Base-by-base conservation (phyloP, 2,113 vertebrate species). In the Circaetus gallicus region DNA sequence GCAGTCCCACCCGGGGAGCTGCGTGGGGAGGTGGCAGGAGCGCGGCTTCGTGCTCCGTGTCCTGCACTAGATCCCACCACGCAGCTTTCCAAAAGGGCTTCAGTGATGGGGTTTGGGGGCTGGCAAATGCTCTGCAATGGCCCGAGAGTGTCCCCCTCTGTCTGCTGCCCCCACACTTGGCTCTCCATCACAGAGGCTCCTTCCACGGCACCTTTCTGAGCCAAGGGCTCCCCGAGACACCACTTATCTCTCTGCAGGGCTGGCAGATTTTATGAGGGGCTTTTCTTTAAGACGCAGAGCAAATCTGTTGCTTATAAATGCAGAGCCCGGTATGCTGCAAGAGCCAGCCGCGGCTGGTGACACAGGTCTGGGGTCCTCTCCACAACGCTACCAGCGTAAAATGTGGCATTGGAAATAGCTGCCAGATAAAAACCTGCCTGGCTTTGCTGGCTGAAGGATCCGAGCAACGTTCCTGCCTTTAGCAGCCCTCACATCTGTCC, bases 151-250 rank as follows among this genome's bases (percentile, higher is more conserved):
- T 73, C 77, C 81, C 21, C 11, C 34, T 70, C 34, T 50, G 36
- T 52, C 0, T 2, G 29, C 31, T 0, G 0, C 34, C 40, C 67
- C 63, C 6, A 3, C 13, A 0, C 58, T 63, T 50, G 62, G 69
- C 62, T 87, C 67, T 67, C 38, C 62, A 62, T 49, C 93, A 63
- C 42, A 63, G 62, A 55, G 20, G 38, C 47, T 86, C 58, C 69
- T 83, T 89, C 67, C 0, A 4, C 7, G 52, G 43, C 47, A 69
- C 73, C 17, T 50, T 69, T 31, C 45, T 0, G 0, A 89, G 72
- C 73, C 49, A 34, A 90, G 52, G 73, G 53, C 69, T 87, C 86
- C 63, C 55, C 11, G 28, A 67, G 76, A 76, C n/a, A 22, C 55
- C 8, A 12, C 61, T 87, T 91, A 77, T 89, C 77, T 81, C 78